Evolutionary conservation across 1,140 invertebrate genomes (phyloP).

Genomic region (Manduca sexta): DNA sequence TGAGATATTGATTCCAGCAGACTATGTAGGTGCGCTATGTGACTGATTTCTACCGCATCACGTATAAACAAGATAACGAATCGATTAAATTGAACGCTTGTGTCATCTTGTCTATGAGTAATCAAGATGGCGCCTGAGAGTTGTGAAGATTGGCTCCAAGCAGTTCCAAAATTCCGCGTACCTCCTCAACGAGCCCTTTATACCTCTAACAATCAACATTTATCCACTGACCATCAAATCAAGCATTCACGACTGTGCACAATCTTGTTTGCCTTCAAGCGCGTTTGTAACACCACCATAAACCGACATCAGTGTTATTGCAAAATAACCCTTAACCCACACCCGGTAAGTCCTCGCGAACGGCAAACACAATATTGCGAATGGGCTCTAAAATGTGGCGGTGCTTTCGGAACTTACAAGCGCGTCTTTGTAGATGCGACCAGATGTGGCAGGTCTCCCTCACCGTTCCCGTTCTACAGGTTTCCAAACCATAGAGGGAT

Average conservation of each 20-base stretch:
- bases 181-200: constrained; percentile 12
- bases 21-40: too few species aligned
- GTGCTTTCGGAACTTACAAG: constrained; percentile 51
- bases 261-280: constrained; percentile 60
- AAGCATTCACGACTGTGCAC: constrained; percentile 41
- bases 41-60: too few species aligned
- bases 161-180: neutral
- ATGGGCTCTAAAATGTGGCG: constrained; percentile 51
- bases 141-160: too few species aligned
- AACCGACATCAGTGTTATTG: constrained; percentile 6
- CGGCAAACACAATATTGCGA: constrained; percentile 28
- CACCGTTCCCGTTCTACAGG: constrained; percentile 22
- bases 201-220: constrained; percentile 22
- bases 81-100: too few species aligned
- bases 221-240: constrained; percentile 40
- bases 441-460: constrained; percentile 36
- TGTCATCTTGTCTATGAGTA: too few species aligned
- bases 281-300: constrained; percentile 23
- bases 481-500: constrained; percentile 8
- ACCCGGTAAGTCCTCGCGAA: constrained; percentile 21
- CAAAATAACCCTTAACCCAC: constrained; percentile 29
- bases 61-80: too few species aligned
- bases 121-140: too few species aligned
- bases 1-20: too few species aligned
- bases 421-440: constrained; percentile 52